Evolutionary conservation across 2,797 vertebrate species (phyloP), one percentile per base, ranked within the genome.

Genomic region (Halcyon chelicuti): DNA sequence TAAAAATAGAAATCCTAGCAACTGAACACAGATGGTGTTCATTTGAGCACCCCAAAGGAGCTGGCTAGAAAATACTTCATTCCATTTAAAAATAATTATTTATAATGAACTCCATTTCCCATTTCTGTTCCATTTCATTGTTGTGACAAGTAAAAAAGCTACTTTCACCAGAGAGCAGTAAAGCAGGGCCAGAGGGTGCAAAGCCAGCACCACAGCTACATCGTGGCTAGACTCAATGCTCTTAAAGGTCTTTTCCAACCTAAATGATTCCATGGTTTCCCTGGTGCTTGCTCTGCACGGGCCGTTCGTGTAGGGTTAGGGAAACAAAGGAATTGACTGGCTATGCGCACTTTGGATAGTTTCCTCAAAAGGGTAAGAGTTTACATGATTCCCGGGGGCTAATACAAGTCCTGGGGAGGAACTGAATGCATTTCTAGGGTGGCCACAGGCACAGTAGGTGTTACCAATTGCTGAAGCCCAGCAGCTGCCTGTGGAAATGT

Each of bases 361-460:
- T 90, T 80, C 37, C 68, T 77, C 25, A 17, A 47, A 57, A 60
- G 33, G 21, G 5, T 71, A 44, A 51, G 23, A 28, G 51, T 58
- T 77, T 51, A 2, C 16, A 7, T 51, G 12, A 40, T 88, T 67
- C 26, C 2, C 4, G 16, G 57, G n/a, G 44, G 42, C 39, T 39
- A 73, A 23, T 19, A 39, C 37, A 72, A 28, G 23, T 49, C 63
- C 40, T 68, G 44, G 63, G 47, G 61, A 66, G 55, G 33, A 76
- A 46, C 2, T 25, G 31, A 52, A 23, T 39, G 0, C 20, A 8
- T 28, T 60, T 71, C 29, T 44, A 31, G 47, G 28, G 17, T 18
- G 39, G 33, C 14, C 57, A 31, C 16, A 4, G 7, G 57, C 0
- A 2, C 14, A 6, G 0, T 16, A 35, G 31, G 22, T 37, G 37